Percentiles rank a stretch among this genome's conserved stretches.
Conservation (phyloP, 2,113 vertebrate genomes). For the Petromus typicus region DNA sequence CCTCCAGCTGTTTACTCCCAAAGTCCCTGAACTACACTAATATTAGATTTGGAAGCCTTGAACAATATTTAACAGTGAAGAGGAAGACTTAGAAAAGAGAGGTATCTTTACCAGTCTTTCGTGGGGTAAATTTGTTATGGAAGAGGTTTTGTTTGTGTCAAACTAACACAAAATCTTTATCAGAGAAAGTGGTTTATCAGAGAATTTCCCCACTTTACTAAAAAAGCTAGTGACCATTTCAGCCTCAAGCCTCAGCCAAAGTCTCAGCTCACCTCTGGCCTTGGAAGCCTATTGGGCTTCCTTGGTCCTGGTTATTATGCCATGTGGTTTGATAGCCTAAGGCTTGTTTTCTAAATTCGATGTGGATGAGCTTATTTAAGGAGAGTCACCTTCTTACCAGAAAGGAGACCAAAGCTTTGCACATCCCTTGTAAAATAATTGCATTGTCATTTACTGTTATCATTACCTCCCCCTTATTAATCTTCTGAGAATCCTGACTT, state of each 20-base stretch:
- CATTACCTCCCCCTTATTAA: conserved; percentile 37
- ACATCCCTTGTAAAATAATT: conserved; percentile 59
- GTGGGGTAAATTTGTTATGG: conserved; percentile 40
- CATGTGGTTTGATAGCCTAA: conserved; percentile 73
- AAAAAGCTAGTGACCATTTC: conserved; percentile 67
- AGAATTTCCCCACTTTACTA: conserved; percentile 57
- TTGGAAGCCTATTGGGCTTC: conserved; percentile 61
- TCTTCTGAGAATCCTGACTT: conserved; percentile 55
- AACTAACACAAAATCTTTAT: conserved; percentile 58
- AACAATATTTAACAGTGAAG: conserved; percentile 83
- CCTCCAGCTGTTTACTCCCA: conserved; percentile 91
- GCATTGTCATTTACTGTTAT: conserved; percentile 42
- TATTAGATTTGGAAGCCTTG: conserved; percentile 83
- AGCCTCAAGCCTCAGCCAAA: conserved; percentile 44
- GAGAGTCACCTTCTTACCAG: conserved; percentile 62
- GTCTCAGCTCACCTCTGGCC: conserved; percentile 74
- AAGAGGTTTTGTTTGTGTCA: conserved; percentile 65
- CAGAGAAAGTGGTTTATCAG: conserved; percentile 53
- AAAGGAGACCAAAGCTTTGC: conserved; percentile 66
- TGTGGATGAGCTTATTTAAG: conserved; percentile 63
- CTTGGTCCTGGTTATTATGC: conserved; percentile 64
- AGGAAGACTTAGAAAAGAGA: conserved; percentile 80
- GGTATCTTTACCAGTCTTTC: conserved; percentile 75
- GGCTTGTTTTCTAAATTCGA: conserved; percentile 75
- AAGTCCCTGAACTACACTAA: conserved; percentile 86